Base-by-base conservation (phyloP, 1,140 invertebrate genomes). In the Nasonia vitripennis region DNA sequence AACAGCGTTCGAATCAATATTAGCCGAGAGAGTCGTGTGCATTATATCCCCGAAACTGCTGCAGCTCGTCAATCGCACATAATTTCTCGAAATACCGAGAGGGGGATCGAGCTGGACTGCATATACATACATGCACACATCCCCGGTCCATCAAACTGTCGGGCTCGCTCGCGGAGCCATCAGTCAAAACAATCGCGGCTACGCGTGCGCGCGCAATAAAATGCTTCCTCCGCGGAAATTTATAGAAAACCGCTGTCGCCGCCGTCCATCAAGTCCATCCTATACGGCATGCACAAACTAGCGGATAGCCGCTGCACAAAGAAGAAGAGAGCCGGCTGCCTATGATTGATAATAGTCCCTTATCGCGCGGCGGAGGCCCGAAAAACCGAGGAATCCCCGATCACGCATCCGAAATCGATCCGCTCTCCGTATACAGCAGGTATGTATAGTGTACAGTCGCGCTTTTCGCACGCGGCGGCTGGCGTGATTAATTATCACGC, bases 401-500 rank as follows among this genome's bases (percentile, higher is more conserved):
- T 4, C 55, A 17, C 20, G 20, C 55, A 7, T 78, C n/a, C 27
- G 51, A 67, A 67, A 79, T 81, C 20, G 37, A 31, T 48, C 37
- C 14, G 55, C 14, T 34, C 51, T 10, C 37, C n/a, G 68, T 31
- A 31, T 27, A 31, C 27, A 31, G 27, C 27, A 27, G 1, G 27
- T 27, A 27, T 27, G 27, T 27, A 27, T 27, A 27, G 2, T 10
- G 7, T 6, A n/a, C 31, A 34, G 9, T 10, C 68, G 68, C 68
- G 68, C 68, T 34, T 71, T 27, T 31, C 55, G 23, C 27, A 23
- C 10, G 67, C 51, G 17, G 62, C 37, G 68, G 41, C 71, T 62
- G 23, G 62, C 37, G 83, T 79, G 41, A 84, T 84, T 84, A 84
- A 84, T 84, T 79, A 84, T 84, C 77, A 78, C 31, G 67, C 23